Evolutionary conservation across 2,113 vertebrate genomes (phyloP).

Genomic region (Coryphaenoides rupestris): DNA sequence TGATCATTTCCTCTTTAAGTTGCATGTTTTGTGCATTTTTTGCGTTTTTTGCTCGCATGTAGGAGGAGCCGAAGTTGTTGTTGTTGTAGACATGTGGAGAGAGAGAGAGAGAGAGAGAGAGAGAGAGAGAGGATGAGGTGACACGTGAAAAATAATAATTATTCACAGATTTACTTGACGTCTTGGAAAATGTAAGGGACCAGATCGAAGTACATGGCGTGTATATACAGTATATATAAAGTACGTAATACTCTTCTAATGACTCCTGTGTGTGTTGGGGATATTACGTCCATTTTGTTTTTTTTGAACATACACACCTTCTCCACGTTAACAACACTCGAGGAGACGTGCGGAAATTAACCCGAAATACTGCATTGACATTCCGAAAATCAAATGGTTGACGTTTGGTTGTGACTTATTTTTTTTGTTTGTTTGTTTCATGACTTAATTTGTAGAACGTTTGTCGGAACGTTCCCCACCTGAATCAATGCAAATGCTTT

Average conservation of each 20-base stretch:
- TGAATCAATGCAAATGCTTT: slow-evolving; percentile 22
- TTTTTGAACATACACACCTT: slow-evolving; percentile 6
- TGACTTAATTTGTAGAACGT: slow-evolving; percentile 22
- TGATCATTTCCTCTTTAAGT: slow-evolving; percentile 41
- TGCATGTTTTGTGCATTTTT: slow-evolving; percentile 28
- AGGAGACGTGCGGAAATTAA: neutral
- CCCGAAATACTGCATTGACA: slow-evolving; percentile 14
- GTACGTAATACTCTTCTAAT: neutral
- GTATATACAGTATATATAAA: slow-evolving; percentile 35
- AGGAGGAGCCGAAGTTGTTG: slow-evolving; percentile 45
- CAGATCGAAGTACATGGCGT: slow-evolving; percentile 24
- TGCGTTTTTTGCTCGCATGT: slow-evolving; percentile 32
- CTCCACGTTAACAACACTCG: neutral
- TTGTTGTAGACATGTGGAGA: slow-evolving; percentile 32
- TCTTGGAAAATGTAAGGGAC: slow-evolving; percentile 47
- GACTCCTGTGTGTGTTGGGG: slow-evolving; percentile 14
- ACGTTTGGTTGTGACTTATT: slow-evolving; percentile 1
- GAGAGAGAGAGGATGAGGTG: too few relatives aligned
- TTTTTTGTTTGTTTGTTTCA: neutral
- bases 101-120: slow-evolving; percentile 3
- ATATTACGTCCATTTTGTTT: slow-evolving; percentile 20
- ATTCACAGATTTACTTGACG: slow-evolving; percentile 15
- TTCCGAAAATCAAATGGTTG: slow-evolving; percentile 28
- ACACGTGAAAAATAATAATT: too few relatives aligned
- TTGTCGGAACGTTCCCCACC: slow-evolving; percentile 32